A percentile compares a stretch with the other conserved stretches of the same genome.
Evolutionary conservation across 2,797 vertebrate species (phyloP).

Genomic region (Pelobates cultripes): DNA sequence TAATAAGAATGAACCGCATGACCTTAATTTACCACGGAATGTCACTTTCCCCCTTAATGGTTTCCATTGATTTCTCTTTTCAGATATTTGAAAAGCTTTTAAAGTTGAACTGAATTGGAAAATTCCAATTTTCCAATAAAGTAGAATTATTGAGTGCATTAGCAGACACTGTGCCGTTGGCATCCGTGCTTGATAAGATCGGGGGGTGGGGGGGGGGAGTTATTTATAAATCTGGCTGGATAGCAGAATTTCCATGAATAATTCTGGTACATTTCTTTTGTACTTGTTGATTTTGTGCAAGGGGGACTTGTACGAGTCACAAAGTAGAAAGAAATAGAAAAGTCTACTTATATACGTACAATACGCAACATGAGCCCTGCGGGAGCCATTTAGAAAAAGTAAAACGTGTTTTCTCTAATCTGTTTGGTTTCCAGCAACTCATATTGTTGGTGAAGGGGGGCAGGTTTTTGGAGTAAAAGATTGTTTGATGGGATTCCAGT

Average conservation of each 20-base stretch:
- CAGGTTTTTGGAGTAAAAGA: too few relatives aligned
- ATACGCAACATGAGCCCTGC: too few relatives aligned
- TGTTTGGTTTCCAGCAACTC: too few relatives aligned
- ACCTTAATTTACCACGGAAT: not conserved
- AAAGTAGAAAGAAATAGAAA: too few relatives aligned
- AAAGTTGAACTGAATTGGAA: conserved; percentile 28
- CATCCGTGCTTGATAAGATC: not conserved
- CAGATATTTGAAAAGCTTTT: conserved; percentile 16
- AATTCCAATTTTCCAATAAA: conserved; percentile 23
- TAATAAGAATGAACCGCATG: not conserved
- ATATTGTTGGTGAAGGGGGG: too few relatives aligned
- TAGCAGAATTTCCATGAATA: not conserved
- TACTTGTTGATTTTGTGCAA: not conserved
- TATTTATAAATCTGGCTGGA: not conserved
- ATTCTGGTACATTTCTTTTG: not conserved
- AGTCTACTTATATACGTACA: too few relatives aligned
- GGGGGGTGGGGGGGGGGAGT: not conserved
- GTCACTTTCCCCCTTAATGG: not conserved
- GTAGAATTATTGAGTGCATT: conserved; percentile 13
- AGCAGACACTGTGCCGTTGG: not conserved
- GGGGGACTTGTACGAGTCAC: too few relatives aligned
- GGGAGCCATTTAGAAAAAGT: too few relatives aligned
- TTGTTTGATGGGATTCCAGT: too few relatives aligned
- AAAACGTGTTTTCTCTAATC: too few relatives aligned
- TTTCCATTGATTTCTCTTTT: conserved; percentile 29